Base-by-base conservation (phyloP, 2,113 vertebrate species). In the Garra rufa region DNA sequence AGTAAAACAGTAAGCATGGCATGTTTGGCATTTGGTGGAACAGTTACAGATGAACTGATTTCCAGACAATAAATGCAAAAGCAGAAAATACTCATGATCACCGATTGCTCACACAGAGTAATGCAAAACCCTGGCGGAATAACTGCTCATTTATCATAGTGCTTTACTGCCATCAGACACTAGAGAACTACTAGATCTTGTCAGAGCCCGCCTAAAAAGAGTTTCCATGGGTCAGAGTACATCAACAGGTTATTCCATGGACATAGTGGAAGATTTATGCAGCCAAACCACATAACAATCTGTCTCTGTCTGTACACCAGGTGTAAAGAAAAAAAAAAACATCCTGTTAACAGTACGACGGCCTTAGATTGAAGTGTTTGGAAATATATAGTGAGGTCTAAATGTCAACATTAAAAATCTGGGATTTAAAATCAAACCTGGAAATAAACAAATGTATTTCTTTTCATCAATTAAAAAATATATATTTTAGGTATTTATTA, bases 1-100 rank as follows among this genome's bases (percentile, higher is more conserved):
- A 73, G 21, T 73, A 2, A 73, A 70, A 69, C 65, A n/a, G 61
- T 41, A 21, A 73, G 70, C 70, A 46, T 11, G 41, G 69, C 41
- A n/a, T 44, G 21, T 73, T 46, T 24, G 69, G 38, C 11, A 73
- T 73, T 73, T 46, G 3, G 21, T 14, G 70, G n/a, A 73, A 24
- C 70, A 46, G 38, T 73, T 73, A 63, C 57, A 28, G 76, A 44
- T 63, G n/a, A 63, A 63, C 57, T 46, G 76, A 34, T 79, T 63
- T 79, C 38, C 24, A 79, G 21, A 63, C 38, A 63, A 79, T 26
- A 44, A 63, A 61, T 61, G 55, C 73, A 61, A 69, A 67, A 78
- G 44, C 46, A 46, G 30, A 70, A 41, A 61, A 24, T 21, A 5
- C 15, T 75, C 52, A 41, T 9, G n/a, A 63, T 65, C 9, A 46